Evolutionary conservation across 2,888 invertebrate species (phyloP).

Genomic region (Drosophila paranaensis): DNA sequence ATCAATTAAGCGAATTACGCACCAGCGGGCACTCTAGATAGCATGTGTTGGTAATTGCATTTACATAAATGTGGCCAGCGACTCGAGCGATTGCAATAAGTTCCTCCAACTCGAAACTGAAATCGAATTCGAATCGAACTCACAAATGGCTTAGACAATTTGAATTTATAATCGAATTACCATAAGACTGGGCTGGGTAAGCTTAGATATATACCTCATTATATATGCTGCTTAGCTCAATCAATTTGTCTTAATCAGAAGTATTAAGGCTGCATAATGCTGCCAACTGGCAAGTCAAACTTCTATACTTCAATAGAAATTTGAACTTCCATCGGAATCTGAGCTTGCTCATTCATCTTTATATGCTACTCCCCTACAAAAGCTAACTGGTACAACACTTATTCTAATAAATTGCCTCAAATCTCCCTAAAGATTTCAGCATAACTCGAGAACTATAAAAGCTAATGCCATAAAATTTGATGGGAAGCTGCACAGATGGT

Average conservation of each 20-base stretch:
- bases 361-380: too few species aligned
- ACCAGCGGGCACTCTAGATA: conserved; percentile 27
- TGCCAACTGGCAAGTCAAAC: too few species aligned
- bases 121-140: not conserved
- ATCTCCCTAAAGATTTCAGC: too few species aligned
- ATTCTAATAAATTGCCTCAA: not conserved
- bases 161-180: conserved; percentile 1
- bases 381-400: not conserved
- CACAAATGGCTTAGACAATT: not conserved
- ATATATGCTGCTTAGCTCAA: not conserved
- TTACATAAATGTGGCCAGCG: conserved; percentile 15
- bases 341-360: too few species aligned
- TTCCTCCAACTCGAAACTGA: not conserved
- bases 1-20: conserved; percentile 70
- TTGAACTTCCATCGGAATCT: not conserved
- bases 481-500: too few species aligned
- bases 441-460: too few species aligned
- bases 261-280: not conserved
- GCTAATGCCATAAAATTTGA: not conserved
- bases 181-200: not conserved
- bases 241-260: not conserved
- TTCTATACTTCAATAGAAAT: not conserved
- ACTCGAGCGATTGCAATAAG: not conserved
- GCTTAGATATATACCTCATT: not conserved
- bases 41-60: conserved; percentile 41